Evolutionary conservation across 1,140 invertebrate genomes (phyloP).

Genomic region (Doryteuthis pealeii): DNA sequence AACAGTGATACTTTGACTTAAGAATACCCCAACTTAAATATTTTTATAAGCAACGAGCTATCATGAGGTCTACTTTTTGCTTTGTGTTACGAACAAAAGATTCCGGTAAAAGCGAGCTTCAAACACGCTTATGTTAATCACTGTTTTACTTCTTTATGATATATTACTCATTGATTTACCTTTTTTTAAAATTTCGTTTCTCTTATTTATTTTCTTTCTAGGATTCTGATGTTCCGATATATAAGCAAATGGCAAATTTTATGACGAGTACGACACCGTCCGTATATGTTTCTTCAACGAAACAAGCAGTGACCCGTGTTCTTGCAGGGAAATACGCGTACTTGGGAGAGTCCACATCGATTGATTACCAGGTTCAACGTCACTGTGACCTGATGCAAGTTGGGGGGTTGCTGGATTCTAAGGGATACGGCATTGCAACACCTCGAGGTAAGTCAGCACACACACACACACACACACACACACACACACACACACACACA

Average conservation of each 20-base stretch:
- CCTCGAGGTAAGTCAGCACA: slow-evolving; percentile 56
- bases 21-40: too few species aligned
- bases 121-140: too few species aligned
- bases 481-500: neutral
- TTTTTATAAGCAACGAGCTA: too few species aligned
- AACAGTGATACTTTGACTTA: too few species aligned
- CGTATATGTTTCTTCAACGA: slow-evolving; percentile 42
- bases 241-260: slow-evolving; percentile 94
- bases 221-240: slow-evolving; percentile 86
- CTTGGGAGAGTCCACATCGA: slow-evolving; percentile 92
- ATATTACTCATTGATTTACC: too few species aligned
- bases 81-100: too few species aligned
- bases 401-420: slow-evolving; percentile 90
- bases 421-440: slow-evolving; percentile 72
- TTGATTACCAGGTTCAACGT: slow-evolving; percentile 86
- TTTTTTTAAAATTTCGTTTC: too few species aligned
- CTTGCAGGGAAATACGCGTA: slow-evolving; percentile 89
- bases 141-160: too few species aligned
- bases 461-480: neutral
- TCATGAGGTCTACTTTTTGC: too few species aligned
- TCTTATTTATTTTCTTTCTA: slow-evolving; percentile 53
- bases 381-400: slow-evolving; percentile 98
- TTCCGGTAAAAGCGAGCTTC: too few species aligned
- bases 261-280: slow-evolving; percentile 66
- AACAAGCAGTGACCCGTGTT: slow-evolving; percentile 46